Evolutionary conservation across 2,113 vertebrate genomes (phyloP), one percentile per base, ranked within the genome.

Genomic region (Pimephales promelas): DNA sequence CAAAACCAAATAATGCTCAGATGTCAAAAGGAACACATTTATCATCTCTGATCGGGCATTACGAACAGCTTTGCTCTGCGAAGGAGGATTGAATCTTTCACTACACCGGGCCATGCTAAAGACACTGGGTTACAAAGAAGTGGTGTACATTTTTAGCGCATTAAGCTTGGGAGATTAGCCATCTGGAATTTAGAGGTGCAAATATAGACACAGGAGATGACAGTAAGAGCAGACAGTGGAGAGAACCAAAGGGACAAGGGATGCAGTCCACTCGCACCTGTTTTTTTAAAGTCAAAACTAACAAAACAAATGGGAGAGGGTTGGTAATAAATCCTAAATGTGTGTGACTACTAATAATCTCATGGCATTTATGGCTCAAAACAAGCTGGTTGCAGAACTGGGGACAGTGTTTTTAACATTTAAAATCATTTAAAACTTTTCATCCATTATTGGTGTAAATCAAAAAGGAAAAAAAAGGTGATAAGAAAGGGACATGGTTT

Each of bases 101-200:
- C 13, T 3, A 76, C 74, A 76, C 45, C 9, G 6, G 75, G 22
- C 34, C 14, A 26, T 10, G 22, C 31, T 84, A 40, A 80, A 76
- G 83, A 79, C 52, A 72, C 54, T 54, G n/a, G 66, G 64, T 74
- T 84, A 66, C 56, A 80, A 84, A 84, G 43, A 11, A 43, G 49
- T 40, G 36, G 52, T 28, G 70, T 66, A 81, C 78, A 82, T 85
- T 83, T 88, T 85, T 87, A 84, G 81, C 43, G 2, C 52, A 79
- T 40, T 88, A 87, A 88, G 68, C 76, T 71, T 2, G 24, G 59
- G 56, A 85, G 87, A 87, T 88, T 87, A 88, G 81, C 83, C 83
- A 81, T 81, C 71, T 82, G 86, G 83, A 81, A 64, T 40, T 85
- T 75, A 79, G 28, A 75, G 43, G 43, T 71, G 52, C 77, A 47